phyloP scores from a whole-genome alignment of 2,113 vertebrate genomes.

The Vulpes ferrilata region DNA sequence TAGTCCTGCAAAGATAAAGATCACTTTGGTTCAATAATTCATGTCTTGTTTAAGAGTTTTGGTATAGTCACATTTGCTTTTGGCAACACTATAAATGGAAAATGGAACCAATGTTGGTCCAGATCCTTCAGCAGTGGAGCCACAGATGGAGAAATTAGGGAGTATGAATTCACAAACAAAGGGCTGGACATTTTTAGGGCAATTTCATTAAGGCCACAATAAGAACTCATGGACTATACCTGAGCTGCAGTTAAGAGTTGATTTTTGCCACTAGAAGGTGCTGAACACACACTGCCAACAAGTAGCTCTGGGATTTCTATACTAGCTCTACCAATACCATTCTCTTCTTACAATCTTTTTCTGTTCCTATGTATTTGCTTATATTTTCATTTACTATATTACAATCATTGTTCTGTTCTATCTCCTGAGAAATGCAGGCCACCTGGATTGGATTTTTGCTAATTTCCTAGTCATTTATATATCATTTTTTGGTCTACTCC shows the following conservation, averaged over 20 bases:
- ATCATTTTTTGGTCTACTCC: neutral
- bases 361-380: neutral
- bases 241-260: neutral
- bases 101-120: neutral
- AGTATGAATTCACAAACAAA: neutral
- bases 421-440: neutral
- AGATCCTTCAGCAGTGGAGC: neutral
- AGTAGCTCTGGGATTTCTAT: neutral
- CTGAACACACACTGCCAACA: neutral
- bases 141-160: neutral
- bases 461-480: neutral
- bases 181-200: neutral
- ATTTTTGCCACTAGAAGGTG: neutral
- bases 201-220: neutral
- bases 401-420: neutral
- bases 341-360: neutral
- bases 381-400: neutral
- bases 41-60: neutral
- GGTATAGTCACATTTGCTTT: neutral
- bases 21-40: neutral
- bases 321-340: neutral
- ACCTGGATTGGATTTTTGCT: neutral
- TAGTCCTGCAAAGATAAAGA: neutral
- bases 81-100: neutral
- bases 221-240: neutral